phyloP scores from a whole-genome alignment of 2,797 vertebrate species.

The Sebastes miniatus region DNA sequence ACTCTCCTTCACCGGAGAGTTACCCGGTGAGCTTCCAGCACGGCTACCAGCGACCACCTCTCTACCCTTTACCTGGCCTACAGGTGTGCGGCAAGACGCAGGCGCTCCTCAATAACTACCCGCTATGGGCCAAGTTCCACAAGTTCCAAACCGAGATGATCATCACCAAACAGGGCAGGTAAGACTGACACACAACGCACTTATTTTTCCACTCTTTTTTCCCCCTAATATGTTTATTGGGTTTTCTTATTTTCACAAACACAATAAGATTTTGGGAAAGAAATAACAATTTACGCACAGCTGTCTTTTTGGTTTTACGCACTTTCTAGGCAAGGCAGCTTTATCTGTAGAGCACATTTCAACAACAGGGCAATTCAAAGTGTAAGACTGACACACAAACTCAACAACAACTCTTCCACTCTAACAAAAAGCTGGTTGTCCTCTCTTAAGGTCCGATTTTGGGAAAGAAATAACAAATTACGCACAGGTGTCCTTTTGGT shows the following conservation, averaged over 20 bases:
- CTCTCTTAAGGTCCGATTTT: not conserved
- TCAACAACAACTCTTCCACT: no score
- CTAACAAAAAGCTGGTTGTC: not conserved
- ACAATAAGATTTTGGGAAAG: not conserved
- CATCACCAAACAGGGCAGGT: slow-evolving; percentile 98
- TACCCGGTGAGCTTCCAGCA: slow-evolving; percentile 75
- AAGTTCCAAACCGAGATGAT: slow-evolving; percentile 99
- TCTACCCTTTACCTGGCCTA: slow-evolving; percentile 85
- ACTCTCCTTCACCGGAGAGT: slow-evolving; percentile 71
- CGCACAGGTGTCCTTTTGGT: not conserved
- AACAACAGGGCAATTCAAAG: slow-evolving; percentile 85
- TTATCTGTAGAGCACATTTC: no score
- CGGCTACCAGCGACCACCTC: slow-evolving; percentile 81
- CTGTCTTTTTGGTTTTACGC: not conserved
- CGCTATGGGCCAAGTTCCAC: slow-evolving; percentile 96
- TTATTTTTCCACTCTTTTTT: rapidly evolving
- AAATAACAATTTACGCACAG: slow-evolving; percentile 1
- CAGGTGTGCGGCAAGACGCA: slow-evolving; percentile 92
- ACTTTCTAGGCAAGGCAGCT: not conserved
- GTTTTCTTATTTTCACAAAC: no score
- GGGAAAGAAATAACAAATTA: not conserved
- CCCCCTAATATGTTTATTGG: no score
- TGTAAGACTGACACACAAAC: slow-evolving; percentile 76
- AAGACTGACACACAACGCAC: slow-evolving; percentile 57
- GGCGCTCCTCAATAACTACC: slow-evolving; percentile 93